phyloP scores from a whole-genome alignment of 2,797 vertebrate species.

The Syngnathus acus region DNA sequence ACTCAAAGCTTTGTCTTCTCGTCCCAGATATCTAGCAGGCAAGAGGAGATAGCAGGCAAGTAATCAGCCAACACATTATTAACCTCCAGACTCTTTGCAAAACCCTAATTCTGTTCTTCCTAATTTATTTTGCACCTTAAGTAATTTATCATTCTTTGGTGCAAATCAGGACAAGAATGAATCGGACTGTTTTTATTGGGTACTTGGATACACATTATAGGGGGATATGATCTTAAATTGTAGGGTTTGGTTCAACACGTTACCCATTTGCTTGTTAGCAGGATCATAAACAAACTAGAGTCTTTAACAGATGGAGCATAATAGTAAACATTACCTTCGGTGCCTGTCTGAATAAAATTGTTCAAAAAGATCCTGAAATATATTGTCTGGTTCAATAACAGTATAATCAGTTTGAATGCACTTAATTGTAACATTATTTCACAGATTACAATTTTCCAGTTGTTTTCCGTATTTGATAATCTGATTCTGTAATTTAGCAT shows the following conservation, averaged over 20 bases:
- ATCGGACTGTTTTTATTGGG: not conserved
- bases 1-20: constrained; percentile 6
- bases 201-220: not conserved
- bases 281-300: not conserved
- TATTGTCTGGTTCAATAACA: not conserved
- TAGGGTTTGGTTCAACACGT: not conserved
- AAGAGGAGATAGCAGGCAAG: constrained; percentile 11
- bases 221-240: not conserved
- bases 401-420: not conserved
- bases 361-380: not conserved
- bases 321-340: not conserved
- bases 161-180: constrained; percentile 2
- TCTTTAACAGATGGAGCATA: not conserved
- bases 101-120: constrained; percentile 1
- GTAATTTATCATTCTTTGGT: not conserved
- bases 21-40: constrained; percentile 4
- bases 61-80: constrained; percentile 9
- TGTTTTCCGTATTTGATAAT: not conserved
- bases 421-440: not conserved
- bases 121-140: constrained; percentile 7
- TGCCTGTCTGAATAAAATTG: not conserved
- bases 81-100: constrained; percentile 6
- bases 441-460: not conserved
- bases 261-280: not conserved
- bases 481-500: not conserved